A percentile compares a stretch with the other conserved stretches of the same genome.
phyloP scores from a whole-genome alignment of 2,888 invertebrate species.

The Lamellibrachia satsuma region DNA sequence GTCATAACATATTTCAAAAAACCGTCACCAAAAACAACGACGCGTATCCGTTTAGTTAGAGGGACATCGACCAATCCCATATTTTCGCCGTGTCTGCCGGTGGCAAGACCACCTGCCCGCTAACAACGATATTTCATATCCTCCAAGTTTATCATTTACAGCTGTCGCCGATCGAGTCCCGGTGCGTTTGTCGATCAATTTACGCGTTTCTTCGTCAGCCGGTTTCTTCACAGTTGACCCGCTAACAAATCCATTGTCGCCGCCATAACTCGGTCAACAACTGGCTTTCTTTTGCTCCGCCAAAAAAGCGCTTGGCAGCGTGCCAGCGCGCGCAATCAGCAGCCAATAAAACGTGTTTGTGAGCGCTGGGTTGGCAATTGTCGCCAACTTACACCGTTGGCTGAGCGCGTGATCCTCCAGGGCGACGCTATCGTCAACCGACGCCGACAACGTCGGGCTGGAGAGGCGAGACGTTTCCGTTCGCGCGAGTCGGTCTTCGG shows the following conservation, averaged over 20 bases:
- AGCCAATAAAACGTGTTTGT: not conserved
- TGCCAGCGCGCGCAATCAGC: not conserved
- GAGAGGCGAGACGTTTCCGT: not conserved
- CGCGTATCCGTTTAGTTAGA: not conserved
- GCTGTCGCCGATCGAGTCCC: not conserved
- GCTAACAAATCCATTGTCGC: not conserved
- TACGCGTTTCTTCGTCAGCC: not conserved
- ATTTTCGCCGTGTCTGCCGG: not conserved
- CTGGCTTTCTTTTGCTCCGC: not conserved
- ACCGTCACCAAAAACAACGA: not conserved
- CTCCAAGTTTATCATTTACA: not conserved
- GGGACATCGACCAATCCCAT: not conserved
- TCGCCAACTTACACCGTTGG: not conserved
- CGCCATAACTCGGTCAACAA: not conserved
- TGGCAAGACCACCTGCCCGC: not conserved
- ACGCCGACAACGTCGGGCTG: constrained; percentile 1
- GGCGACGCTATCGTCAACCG: not conserved
- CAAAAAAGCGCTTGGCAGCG: not conserved
- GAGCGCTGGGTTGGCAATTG: not conserved
- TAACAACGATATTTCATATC: not conserved
- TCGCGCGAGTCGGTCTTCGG: not conserved
- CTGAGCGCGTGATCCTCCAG: not conserved
- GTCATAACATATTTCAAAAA: not conserved
- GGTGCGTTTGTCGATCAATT: no score
- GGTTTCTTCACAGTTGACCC: not conserved